phyloP scores from a whole-genome alignment of 2,888 invertebrate genomes.

The Caenorhabditis afra region DNA sequence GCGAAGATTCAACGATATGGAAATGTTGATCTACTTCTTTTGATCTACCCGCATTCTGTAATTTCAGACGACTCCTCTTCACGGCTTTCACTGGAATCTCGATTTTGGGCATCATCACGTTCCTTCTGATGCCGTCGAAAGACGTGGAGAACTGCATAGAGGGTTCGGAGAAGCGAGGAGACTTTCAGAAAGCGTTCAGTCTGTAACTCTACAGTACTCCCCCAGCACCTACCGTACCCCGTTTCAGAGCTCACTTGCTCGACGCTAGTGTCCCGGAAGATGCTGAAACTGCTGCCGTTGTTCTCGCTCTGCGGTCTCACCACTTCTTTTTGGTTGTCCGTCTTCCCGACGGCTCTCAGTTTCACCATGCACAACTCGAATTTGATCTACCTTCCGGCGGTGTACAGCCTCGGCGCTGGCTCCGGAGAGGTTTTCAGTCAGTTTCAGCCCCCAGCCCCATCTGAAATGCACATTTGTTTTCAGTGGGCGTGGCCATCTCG shows the following conservation, averaged over 20 bases:
- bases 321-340: slow-evolving; percentile 63
- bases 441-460: slow-evolving; percentile 4
- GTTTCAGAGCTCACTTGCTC: slow-evolving; percentile 22
- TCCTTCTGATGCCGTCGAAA: slow-evolving; percentile 59
- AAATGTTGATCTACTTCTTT: slow-evolving; percentile 38
- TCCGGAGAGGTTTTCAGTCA: slow-evolving; percentile 63
- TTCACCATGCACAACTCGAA: slow-evolving; percentile 58
- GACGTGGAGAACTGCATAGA: slow-evolving; percentile 64
- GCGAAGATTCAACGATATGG: slow-evolving; percentile 54
- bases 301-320: slow-evolving; percentile 37
- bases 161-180: slow-evolving; percentile 33
- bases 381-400: slow-evolving; percentile 60
- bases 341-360: slow-evolving; percentile 66
- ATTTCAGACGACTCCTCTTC: slow-evolving; percentile 54
- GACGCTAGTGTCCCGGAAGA: slow-evolving; percentile 30
- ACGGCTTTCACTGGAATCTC: slow-evolving; percentile 62
- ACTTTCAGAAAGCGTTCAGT: slow-evolving; percentile 36
- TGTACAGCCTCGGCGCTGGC: slow-evolving; percentile 62
- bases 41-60: no score
- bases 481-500: slow-evolving; percentile 65
- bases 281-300: slow-evolving; percentile 30
- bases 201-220: no score
- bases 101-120: slow-evolving; percentile 57
- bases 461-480: slow-evolving; percentile 15
- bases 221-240: not conserved